Percentiles rank a stretch among this genome's conserved stretches.
These are phyloP conservation scores for Muschampia plurimacula DNA, from an alignment of 2,888 invertebrate genomes.

Conservation along the genomic window DNA sequence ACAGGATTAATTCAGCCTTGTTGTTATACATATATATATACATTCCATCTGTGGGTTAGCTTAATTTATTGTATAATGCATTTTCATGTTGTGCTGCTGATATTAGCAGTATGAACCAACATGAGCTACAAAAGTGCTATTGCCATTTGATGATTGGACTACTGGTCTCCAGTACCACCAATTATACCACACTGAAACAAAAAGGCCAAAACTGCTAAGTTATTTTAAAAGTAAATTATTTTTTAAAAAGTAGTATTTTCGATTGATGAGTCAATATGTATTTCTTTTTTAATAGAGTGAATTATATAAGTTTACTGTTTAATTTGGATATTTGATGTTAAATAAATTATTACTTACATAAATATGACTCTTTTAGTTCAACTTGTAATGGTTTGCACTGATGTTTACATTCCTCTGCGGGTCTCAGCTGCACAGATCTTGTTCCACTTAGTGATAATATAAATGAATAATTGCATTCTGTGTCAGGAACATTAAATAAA, in stretches of 20 bases:
- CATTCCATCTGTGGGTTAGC: slow-evolving; percentile 61
- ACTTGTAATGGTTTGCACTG: slow-evolving; percentile 90
- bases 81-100: neutral
- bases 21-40: slow-evolving; percentile 59
- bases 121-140: slow-evolving; percentile 87
- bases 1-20: no score
- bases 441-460: slow-evolving; percentile 90
- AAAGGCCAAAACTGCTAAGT: neutral
- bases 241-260: neutral
- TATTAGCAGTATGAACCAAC: slow-evolving; percentile 90
- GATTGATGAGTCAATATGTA: neutral
- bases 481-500: slow-evolving; percentile 90
- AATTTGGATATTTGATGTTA: slow-evolving; percentile 12
- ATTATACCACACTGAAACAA: slow-evolving; percentile 91
- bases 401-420: slow-evolving; percentile 91
- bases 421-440: slow-evolving; percentile 89
- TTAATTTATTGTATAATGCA: slow-evolving; percentile 36
- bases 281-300: neutral
- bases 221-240: neutral
- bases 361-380: slow-evolving; percentile 89
- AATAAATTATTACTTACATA: slow-evolving; percentile 87
- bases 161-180: slow-evolving; percentile 94
- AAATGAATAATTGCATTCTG: slow-evolving; percentile 93
- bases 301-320: slow-evolving; percentile 14
- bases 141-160: slow-evolving; percentile 86